These are phyloP conservation scores for Myiagra hebetior DNA, from an alignment of 2,113 vertebrate species.

Conservation along the genomic window DNA sequence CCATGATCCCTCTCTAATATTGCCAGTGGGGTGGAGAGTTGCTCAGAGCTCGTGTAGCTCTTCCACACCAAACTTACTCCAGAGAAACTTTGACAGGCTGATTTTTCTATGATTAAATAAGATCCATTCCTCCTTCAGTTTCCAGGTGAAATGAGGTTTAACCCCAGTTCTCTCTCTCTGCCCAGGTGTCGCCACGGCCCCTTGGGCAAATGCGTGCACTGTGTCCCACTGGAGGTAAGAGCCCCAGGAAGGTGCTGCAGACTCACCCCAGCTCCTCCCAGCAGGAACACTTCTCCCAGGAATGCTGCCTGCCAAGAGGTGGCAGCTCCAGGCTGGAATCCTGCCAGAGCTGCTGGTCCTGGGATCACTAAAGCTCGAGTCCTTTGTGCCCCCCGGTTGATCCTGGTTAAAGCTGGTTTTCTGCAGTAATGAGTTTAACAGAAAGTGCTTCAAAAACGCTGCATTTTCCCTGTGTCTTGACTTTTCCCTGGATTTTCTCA, in stretches of 20 bases:
- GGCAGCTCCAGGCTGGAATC: neutral
- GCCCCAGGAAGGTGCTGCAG: neutral
- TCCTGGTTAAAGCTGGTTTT: neutral
- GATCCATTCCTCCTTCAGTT: neutral
- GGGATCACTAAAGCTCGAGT: neutral
- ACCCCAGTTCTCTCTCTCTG: neutral
- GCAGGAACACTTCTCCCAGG: fast-evolving
- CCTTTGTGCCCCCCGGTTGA: neutral
- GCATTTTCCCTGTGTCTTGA: neutral
- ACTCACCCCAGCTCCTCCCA: neutral
- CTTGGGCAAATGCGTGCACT: constrained; percentile 95
- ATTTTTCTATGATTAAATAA: neutral
- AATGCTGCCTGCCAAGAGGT: neutral
- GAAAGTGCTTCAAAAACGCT: neutral
- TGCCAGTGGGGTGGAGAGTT: fast-evolving
- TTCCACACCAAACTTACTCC: neutral
- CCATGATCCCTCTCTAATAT: neutral
- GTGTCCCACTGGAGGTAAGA: constrained; percentile 94
- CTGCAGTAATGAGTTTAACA: neutral
- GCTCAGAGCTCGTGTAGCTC: neutral
- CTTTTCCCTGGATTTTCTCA: neutral
- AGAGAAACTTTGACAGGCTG: neutral
- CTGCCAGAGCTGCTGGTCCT: neutral
- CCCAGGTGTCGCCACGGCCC: constrained; percentile 91
- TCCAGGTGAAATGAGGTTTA: neutral